Evolutionary conservation across 2,888 invertebrate genomes (phyloP), one percentile per base, ranked within the genome.

Genomic region (Noctua pronuba): DNA sequence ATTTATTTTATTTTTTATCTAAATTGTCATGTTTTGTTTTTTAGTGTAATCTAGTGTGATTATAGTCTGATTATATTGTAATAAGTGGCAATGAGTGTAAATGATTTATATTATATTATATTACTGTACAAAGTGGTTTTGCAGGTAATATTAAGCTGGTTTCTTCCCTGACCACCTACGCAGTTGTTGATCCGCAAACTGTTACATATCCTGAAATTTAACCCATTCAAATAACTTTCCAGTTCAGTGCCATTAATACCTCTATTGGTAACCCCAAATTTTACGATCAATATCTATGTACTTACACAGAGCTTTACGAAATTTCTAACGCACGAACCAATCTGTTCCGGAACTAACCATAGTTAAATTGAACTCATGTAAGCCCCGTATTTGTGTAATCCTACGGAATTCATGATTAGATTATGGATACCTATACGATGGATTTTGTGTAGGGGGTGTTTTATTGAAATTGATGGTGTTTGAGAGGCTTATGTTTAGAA

Each of bases 281-380:
- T 66, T 66, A 78, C 28, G 52, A 84, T 64, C 55, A 64, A 16
- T 52, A 69, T 1, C 41, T 28, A 49, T 44, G 49, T 75, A 55
- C 68, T 73, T 62, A 85, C 60, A 58, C 6, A 24, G n/a, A 66
- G 75, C 80, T 79, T 67, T 55, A 49, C 35, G 49, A 62, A 86
- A 84, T 74, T 72, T 74, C 85, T 75, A 76, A 80, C 73, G 78
- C 62, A 73, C 41, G 68, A 66, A 44, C 70, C 89, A 83, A 88
- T 88, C 62, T 85, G 88, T 65, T 69, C 70, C 68, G 31, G 58
- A 72, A 74, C 89, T 76, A 80, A 79, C 76, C 52, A 73, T 71
- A 77, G 83, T 77, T 79, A 79, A 89, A 89, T 88, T 88, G 88
- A 83, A 83, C 86, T 85, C 58, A n/a, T 77, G 80, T 88, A 83